These are phyloP conservation scores for Paradisaea rubra DNA, from an alignment of 2,113 vertebrate genomes.

Conservation along the genomic window DNA sequence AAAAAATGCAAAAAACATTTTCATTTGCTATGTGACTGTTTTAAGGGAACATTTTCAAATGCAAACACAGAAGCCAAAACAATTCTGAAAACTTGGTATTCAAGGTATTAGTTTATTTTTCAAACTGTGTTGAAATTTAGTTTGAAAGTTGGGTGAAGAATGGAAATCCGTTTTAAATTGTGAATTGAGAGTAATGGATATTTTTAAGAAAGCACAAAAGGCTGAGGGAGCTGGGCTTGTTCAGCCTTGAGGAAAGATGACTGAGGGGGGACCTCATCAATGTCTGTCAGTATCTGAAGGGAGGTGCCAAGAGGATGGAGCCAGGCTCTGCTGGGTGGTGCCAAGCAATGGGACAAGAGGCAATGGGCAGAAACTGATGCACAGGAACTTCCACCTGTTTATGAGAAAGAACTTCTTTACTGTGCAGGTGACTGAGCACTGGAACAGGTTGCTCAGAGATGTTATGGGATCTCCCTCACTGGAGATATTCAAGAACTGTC, in stretches of 20 bases:
- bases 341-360: background rate
- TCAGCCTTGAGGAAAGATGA: background rate
- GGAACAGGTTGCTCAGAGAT: background rate
- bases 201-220: background rate
- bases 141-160: background rate
- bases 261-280: background rate
- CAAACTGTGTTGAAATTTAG: background rate
- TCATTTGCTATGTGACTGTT: background rate
- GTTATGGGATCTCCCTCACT: background rate
- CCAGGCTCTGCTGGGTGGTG: background rate
- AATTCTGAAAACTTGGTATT: background rate
- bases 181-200: background rate
- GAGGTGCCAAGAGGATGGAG: background rate
- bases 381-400: background rate
- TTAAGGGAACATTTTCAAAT: background rate
- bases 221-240: background rate
- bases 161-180: background rate
- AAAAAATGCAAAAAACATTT: constrained; percentile 1
- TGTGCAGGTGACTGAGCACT: background rate
- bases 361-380: background rate
- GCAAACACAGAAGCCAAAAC: background rate
- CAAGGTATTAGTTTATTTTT: background rate
- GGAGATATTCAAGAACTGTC: background rate
- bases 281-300: background rate
- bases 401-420: background rate